A percentile compares a stretch with the other conserved stretches of the same genome.
Conservation (phyloP, 2,113 vertebrate genomes). For the Echinops telfairi region DNA sequence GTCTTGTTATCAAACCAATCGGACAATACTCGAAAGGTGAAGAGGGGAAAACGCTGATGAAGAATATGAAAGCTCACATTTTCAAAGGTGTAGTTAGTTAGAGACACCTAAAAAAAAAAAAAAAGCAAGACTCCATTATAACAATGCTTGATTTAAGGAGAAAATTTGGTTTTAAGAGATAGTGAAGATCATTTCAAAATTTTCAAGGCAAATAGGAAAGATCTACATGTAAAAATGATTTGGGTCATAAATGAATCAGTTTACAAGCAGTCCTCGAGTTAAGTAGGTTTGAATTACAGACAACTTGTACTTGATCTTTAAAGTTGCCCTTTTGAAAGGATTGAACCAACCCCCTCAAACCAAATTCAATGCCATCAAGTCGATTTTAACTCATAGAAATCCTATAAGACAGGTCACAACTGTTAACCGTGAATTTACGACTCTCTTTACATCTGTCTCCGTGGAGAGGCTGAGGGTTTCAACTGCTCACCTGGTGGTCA, state of each 20-base stretch:
- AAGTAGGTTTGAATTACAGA: neutral
- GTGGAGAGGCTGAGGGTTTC: too few species aligned
- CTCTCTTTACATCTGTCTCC: too few species aligned
- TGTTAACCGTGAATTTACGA: too few species aligned
- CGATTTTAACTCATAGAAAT: too few species aligned
- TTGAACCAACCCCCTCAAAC: too few species aligned
- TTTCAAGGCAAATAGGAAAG: conserved; percentile 41
- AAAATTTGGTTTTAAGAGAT: conserved; percentile 46
- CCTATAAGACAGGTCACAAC: too few species aligned
- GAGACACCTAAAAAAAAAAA: conserved; percentile 89
- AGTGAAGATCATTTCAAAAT: conserved; percentile 24
- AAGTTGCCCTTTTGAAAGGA: too few species aligned
- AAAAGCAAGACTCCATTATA: neutral
- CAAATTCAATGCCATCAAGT: too few species aligned
- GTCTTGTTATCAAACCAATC: conserved; percentile 99
- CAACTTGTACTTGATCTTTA: neutral
- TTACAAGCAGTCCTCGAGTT: neutral
- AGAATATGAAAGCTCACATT: conserved; percentile 98
- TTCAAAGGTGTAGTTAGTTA: conserved; percentile 98
- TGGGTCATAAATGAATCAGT: conserved; percentile 27
- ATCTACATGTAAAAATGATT: conserved; percentile 31
- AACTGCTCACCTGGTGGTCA: too few species aligned
- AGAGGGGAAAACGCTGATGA: conserved; percentile 96
- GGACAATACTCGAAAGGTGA: conserved; percentile 94
- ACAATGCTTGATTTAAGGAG: conserved; percentile 24